Evolutionary conservation across 2,888 invertebrate species (phyloP).

Genomic region (Rotaria magnacalcarata): DNA sequence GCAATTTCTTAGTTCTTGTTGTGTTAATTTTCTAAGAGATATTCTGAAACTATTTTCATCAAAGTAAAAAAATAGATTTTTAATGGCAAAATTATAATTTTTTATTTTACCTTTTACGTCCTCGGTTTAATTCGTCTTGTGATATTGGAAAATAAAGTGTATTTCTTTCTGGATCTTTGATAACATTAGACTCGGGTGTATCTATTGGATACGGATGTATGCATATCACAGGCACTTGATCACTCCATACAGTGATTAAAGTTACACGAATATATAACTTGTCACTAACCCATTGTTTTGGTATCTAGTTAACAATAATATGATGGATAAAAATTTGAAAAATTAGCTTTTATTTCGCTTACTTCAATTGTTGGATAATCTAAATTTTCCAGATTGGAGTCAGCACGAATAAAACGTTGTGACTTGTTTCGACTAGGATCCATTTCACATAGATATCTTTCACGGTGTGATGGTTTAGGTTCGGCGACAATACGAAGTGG

Average conservation of each 20-base stretch:
- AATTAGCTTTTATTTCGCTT: not conserved
- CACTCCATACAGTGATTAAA: not conserved
- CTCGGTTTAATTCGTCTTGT: not conserved
- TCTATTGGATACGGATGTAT: not conserved
- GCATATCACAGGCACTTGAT: not conserved
- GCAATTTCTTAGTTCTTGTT: not conserved
- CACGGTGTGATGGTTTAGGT: no score
- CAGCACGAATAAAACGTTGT: no score
- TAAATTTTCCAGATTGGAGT: no score
- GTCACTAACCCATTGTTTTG: not conserved
- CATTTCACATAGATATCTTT: no score
- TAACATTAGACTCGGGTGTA: not conserved
- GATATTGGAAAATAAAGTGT: not conserved
- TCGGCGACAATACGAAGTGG: no score
- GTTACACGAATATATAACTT: not conserved
- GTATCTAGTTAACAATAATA: not conserved
- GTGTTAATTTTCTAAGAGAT: not conserved
- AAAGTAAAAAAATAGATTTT: not conserved
- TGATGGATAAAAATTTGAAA: not conserved
- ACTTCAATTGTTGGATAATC: no score
- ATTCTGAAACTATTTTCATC: not conserved
- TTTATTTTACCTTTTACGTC: not conserved
- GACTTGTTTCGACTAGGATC: no score
- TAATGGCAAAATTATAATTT: no score
- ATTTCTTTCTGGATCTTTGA: not conserved